phyloP scores from a whole-genome alignment of 2,797 vertebrate species.

The Sparidentex hasta region DNA sequence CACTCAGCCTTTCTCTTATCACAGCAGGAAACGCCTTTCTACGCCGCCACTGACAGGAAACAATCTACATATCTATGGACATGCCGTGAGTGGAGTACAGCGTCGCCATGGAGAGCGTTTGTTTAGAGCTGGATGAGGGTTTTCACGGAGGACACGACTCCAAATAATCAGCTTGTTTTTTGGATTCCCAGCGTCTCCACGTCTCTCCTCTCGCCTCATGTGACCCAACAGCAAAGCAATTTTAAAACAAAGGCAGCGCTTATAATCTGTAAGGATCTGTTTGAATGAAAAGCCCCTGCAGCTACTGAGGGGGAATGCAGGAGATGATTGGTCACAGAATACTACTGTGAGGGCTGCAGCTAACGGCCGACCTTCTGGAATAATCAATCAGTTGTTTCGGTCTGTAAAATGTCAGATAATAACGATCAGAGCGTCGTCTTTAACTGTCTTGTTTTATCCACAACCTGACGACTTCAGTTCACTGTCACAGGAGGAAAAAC shows the following conservation, averaged over 20 bases:
- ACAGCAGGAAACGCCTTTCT: constrained; percentile 70
- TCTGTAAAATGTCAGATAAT: too few species aligned
- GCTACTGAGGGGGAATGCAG: constrained; percentile 41
- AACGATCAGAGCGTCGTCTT: too few species aligned
- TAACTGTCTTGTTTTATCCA: too few species aligned
- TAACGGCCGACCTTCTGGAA: too few species aligned
- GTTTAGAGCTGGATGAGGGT: constrained; percentile 53
- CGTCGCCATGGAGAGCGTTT: constrained; percentile 61
- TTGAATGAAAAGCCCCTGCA: constrained; percentile 67
- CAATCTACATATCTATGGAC: constrained; percentile 75
- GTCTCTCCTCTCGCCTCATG: not conserved
- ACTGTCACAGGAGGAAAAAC: too few species aligned
- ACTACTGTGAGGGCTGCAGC: too few species aligned
- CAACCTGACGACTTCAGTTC: too few species aligned
- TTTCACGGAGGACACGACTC: not conserved
- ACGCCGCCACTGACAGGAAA: constrained; percentile 69
- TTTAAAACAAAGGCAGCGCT: constrained; percentile 44
- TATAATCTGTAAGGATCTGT: constrained; percentile 48
- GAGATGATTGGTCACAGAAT: constrained; percentile 37
- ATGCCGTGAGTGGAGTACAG: constrained; percentile 39
- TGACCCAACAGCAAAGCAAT: constrained; percentile 31
- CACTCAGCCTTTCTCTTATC: constrained; percentile 64
- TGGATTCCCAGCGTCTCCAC: too few species aligned
- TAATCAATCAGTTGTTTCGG: too few species aligned
- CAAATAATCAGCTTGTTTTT: not conserved